Conservation (phyloP, 2,888 invertebrate species). For the Polydrusus cervinus region DNA sequence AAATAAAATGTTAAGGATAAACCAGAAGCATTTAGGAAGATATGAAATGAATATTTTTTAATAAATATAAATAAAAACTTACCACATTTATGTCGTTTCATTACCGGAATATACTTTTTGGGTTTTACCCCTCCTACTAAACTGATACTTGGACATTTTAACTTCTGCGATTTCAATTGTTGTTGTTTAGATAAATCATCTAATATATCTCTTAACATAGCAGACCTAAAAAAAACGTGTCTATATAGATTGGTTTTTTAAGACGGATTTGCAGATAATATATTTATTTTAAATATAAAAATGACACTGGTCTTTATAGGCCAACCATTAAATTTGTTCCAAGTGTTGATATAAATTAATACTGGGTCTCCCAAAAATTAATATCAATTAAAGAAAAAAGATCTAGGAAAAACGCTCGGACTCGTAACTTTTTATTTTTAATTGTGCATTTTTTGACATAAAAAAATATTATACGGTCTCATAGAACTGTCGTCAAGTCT, state of each 20-base stretch:
- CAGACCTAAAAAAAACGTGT: slow-evolving; percentile 70
- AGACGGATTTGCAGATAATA: too few relatives aligned
- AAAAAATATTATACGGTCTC: too few relatives aligned
- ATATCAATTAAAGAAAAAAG: too few relatives aligned
- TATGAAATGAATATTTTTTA: background rate
- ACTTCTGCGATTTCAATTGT: slow-evolving; percentile 26
- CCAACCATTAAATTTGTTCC: too few relatives aligned
- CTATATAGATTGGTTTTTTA: background rate
- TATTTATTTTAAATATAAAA: too few relatives aligned
- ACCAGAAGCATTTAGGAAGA: background rate
- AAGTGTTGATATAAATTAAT: too few relatives aligned
- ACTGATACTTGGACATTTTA: slow-evolving; percentile 73
- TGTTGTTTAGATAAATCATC: slow-evolving; percentile 61
- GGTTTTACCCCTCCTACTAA: slow-evolving; percentile 81
- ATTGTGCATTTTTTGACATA: too few relatives aligned
- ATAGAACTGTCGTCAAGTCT: too few relatives aligned
- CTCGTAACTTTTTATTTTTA: too few relatives aligned
- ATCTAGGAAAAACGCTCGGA: too few relatives aligned
- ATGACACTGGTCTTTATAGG: too few relatives aligned
- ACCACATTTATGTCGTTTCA: slow-evolving; percentile 87
- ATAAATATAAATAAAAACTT: slow-evolving; percentile 66
- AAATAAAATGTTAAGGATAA: slow-evolving; percentile 1
- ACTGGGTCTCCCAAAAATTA: too few relatives aligned
- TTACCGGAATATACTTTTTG: slow-evolving; percentile 82
- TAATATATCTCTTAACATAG: slow-evolving; percentile 76